Evolutionary conservation across 2,797 vertebrate genomes (phyloP).

Genomic region (Hybognathus amarus): DNA sequence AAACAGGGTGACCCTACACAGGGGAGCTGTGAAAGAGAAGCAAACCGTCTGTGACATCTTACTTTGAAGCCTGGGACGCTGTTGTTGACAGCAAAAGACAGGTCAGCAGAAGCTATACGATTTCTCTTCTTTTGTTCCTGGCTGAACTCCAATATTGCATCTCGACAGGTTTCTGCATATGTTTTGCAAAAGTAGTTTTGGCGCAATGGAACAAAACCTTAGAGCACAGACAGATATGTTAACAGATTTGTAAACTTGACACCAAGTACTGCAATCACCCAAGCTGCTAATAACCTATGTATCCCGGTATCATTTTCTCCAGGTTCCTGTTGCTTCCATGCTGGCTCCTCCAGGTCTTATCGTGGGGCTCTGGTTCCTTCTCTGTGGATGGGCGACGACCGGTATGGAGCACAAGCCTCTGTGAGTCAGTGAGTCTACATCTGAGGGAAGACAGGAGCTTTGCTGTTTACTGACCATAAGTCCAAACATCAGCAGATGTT

Average conservation of each 20-base stretch:
- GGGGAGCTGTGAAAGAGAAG: constrained; percentile 18
- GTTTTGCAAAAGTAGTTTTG: constrained; percentile 79
- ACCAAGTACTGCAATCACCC: background rate
- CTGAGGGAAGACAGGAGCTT: constrained; percentile 72
- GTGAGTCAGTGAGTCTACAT: constrained; percentile 59
- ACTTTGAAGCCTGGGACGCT: constrained; percentile 59
- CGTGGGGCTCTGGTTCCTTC: background rate
- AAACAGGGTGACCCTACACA: constrained; percentile 53
- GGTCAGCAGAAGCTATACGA: constrained; percentile 36
- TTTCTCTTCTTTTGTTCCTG: constrained; percentile 35
- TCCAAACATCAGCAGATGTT: constrained; percentile 32
- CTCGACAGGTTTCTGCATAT: constrained; percentile 71
- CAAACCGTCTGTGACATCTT: constrained; percentile 37
- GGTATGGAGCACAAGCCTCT: constrained; percentile 65
- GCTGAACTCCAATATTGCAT: constrained; percentile 70
- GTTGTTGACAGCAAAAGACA: constrained; percentile 32
- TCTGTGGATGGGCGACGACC: constrained; percentile 43
- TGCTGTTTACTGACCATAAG: constrained; percentile 75
- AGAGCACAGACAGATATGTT: constrained; percentile 43
- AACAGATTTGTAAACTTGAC: constrained; percentile 8
- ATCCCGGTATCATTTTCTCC: constrained; percentile 76
- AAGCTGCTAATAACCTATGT: constrained; percentile 73
- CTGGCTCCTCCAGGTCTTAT: constrained; percentile 51
- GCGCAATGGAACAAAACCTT: constrained; percentile 77
- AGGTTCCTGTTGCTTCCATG: constrained; percentile 43